Conservation (phyloP, 2,888 invertebrate genomes). For the Lucinisca nassula region DNA sequence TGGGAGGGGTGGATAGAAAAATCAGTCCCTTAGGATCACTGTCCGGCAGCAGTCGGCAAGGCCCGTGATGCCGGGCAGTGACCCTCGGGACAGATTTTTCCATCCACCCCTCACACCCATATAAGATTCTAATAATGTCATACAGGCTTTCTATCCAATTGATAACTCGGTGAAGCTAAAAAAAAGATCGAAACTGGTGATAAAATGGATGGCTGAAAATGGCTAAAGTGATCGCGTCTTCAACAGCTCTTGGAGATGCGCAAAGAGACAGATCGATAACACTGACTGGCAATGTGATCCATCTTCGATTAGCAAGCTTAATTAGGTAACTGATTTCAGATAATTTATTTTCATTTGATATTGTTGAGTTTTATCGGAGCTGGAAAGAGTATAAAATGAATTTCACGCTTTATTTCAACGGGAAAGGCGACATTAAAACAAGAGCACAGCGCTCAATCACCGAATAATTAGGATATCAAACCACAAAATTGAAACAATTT, state of each 20-base stretch:
- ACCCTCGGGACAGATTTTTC: too few relatives aligned
- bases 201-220: neutral
- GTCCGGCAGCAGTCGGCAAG: too few relatives aligned
- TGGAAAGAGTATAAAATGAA: slow-evolving; percentile 3
- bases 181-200: neutral
- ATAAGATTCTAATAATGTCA: too few relatives aligned
- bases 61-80: too few relatives aligned
- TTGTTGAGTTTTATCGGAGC: neutral
- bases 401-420: slow-evolving; percentile 15
- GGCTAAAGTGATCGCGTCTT: neutral
- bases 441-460: neutral
- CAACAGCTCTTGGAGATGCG: neutral
- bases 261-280: neutral
- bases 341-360: slow-evolving; percentile 19
- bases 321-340: slow-evolving; percentile 16
- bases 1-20: too few relatives aligned
- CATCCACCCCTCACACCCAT: too few relatives aligned
- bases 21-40: too few relatives aligned
- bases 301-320: slow-evolving; percentile 16
- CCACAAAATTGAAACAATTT: slow-evolving; percentile 2
- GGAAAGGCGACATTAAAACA: slow-evolving; percentile 1
- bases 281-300: neutral
- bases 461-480: neutral
- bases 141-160: too few relatives aligned
- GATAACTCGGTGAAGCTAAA: neutral